These are phyloP conservation scores for Urechis unicinctus DNA, from an alignment of 2,888 invertebrate species.

Conservation along the genomic window DNA sequence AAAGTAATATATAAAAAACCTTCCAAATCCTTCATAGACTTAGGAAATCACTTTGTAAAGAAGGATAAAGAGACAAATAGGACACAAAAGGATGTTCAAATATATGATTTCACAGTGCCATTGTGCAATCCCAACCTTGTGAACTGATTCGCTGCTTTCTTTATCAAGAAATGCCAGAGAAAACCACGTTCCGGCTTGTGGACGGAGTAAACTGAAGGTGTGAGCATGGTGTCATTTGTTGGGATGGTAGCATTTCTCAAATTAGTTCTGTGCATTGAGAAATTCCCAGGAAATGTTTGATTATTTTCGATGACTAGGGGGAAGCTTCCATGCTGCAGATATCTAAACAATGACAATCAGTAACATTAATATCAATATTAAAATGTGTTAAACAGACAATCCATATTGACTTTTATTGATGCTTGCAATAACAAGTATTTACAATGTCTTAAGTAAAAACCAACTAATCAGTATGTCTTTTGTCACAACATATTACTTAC, in stretches of 20 bases:
- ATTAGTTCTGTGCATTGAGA: neutral
- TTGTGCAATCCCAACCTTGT: neutral
- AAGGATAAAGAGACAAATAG: too few relatives aligned
- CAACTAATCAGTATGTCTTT: too few relatives aligned
- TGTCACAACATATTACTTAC: too few relatives aligned
- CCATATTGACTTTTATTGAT: too few relatives aligned
- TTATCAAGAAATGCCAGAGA: neutral
- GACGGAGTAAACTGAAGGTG: neutral
- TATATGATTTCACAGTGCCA: neutral
- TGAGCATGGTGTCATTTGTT: neutral
- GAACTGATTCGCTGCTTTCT: neutral
- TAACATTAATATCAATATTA: too few relatives aligned
- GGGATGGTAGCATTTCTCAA: neutral
- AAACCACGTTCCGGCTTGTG: neutral
- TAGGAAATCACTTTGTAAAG: too few relatives aligned
- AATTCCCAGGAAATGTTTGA: neutral
- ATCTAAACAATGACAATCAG: neutral
- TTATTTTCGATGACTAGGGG: neutral
- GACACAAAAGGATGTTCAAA: too few relatives aligned
- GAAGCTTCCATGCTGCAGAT: conserved; percentile 1
- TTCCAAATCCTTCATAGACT: too few relatives aligned
- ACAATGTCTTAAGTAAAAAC: too few relatives aligned
- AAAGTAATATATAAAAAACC: neutral
- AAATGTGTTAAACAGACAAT: too few relatives aligned
- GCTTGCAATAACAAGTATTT: too few relatives aligned